These are phyloP conservation scores for Thera britannica DNA, from an alignment of 2,888 invertebrate species.

Conservation along the genomic window DNA sequence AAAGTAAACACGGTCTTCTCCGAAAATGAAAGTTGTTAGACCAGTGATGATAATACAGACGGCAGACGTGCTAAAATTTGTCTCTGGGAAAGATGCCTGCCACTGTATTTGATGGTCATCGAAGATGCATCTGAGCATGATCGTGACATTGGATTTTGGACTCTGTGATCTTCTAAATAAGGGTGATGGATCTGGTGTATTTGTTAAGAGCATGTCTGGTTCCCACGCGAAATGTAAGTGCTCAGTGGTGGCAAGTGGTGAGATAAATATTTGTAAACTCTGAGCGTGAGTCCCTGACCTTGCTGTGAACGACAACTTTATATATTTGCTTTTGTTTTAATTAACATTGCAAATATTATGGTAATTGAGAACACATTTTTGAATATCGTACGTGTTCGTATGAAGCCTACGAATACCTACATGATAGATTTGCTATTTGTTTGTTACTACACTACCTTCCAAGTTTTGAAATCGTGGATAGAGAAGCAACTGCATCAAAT, in stretches of 20 bases:
- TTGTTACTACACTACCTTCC: too few species aligned
- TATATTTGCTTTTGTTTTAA: conserved; percentile 34
- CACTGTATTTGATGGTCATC: conserved; percentile 43
- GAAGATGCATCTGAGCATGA: conserved; percentile 29
- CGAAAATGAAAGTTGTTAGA: conserved; percentile 59
- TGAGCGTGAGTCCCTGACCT: conserved; percentile 64
- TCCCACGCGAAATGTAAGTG: conserved; percentile 76
- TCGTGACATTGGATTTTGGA: conserved; percentile 33
- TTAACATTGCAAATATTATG: conserved; percentile 39
- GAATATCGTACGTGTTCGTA: conserved; percentile 1
- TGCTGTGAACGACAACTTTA: conserved; percentile 41
- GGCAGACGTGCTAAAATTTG: conserved; percentile 67
- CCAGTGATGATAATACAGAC: conserved; percentile 42
- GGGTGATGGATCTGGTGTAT: conserved; percentile 27
- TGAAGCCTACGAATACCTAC: too few species aligned
- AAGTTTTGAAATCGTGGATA: not conserved
- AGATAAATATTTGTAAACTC: conserved; percentile 80
- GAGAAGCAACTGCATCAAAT: not conserved
- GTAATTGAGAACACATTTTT: conserved; percentile 19
- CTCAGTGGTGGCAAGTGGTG: conserved; percentile 70
- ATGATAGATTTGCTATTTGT: not conserved
- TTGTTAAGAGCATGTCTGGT: conserved; percentile 42
- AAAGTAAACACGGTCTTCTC: conserved; percentile 35
- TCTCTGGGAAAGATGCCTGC: conserved; percentile 56
- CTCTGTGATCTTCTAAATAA: conserved; percentile 35